These are phyloP conservation scores for Gymnarchus niloticus DNA, from an alignment of 2,113 vertebrate species.

Conservation along the genomic window DNA sequence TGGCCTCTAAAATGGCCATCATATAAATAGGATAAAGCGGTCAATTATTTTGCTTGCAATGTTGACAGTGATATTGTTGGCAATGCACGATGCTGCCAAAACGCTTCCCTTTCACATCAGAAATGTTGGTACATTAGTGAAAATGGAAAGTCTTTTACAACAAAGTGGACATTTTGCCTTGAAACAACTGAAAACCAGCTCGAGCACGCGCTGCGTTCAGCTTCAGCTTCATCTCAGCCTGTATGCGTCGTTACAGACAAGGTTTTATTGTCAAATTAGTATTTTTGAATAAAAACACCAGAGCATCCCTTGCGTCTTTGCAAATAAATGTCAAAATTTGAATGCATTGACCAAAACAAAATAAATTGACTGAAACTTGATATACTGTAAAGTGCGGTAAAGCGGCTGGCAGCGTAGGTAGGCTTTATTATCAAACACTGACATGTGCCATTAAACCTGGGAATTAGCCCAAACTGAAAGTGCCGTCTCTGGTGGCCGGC, in stretches of 20 bases:
- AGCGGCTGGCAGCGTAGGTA: not conserved
- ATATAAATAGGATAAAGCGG: not conserved
- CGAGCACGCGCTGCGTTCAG: no score
- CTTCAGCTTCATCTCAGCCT: not conserved
- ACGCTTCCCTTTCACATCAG: not conserved
- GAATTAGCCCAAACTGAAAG: not conserved
- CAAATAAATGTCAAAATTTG: not conserved
- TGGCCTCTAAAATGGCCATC: not conserved
- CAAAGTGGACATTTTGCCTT: no score
- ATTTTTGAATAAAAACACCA: not conserved
- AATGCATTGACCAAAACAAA: not conserved
- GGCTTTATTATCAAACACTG: not conserved
- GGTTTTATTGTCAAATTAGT: not conserved
- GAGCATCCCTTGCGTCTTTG: not conserved
- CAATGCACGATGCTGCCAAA: not conserved
- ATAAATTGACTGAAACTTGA: not conserved
- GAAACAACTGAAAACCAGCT: no score
- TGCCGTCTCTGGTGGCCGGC: not conserved
- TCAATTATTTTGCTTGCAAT: not conserved
- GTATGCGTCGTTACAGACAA: not conserved
- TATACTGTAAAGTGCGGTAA: not conserved
- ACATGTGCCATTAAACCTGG: not conserved
- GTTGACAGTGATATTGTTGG: constrained; percentile 1
- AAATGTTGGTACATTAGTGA: no score
- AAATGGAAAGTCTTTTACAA: no score